These are phyloP conservation scores for Acheta domesticus DNA, from an alignment of 2,888 invertebrate species.

Conservation along the genomic window DNA sequence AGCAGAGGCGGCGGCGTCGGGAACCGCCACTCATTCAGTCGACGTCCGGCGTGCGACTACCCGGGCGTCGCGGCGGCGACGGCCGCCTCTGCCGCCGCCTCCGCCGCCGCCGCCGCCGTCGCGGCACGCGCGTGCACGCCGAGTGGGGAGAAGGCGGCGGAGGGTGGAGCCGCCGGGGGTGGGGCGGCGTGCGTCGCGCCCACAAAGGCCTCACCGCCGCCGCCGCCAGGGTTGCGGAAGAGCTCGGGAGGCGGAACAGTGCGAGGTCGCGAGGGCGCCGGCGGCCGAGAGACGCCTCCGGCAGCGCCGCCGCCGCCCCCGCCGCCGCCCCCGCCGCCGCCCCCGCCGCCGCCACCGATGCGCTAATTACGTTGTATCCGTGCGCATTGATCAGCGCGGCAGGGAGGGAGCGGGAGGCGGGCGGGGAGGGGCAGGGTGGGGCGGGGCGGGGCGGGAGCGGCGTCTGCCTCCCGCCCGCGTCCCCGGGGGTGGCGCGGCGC, in stretches of 20 bases:
- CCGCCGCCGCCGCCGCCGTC: not conserved
- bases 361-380: slow-evolving; percentile 1
- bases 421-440: not conserved
- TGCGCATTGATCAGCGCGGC: not conserved
- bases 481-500: not conserved
- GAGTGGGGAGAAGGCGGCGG: not conserved
- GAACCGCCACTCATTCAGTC: not conserved
- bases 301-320: not conserved
- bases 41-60: not conserved
- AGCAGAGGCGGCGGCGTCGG: not conserved
- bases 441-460: not conserved
- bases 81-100: not conserved
- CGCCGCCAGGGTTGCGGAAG: not conserved
- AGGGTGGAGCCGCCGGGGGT: not conserved
- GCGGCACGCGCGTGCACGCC: not conserved
- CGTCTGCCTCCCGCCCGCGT: not conserved
- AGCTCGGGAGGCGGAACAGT: not conserved
- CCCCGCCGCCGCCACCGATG: not conserved
- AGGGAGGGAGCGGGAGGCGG: not conserved
- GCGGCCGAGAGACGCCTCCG: not conserved
- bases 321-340: not conserved
- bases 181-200: not conserved
- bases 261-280: not conserved
- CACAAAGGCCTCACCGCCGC: not conserved
- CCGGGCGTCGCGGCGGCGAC: not conserved